These are phyloP conservation scores for Noctua janthina DNA, from an alignment of 2,888 invertebrate species.

Conservation along the genomic window DNA sequence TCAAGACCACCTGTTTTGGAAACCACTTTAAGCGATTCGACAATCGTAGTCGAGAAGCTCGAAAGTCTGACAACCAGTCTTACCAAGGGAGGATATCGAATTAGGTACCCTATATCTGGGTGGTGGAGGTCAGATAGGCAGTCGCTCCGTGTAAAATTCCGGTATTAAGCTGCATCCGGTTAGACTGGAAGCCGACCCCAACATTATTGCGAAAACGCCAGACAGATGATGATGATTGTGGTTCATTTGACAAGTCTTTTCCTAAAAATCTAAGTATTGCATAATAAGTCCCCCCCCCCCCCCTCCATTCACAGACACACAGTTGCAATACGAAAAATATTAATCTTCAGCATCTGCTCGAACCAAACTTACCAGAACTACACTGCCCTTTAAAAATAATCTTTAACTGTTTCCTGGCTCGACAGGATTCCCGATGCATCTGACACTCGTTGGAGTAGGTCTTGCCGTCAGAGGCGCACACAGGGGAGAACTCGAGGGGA, in stretches of 20 bases:
- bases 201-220: not conserved
- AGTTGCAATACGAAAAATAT: not conserved
- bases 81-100: not conserved
- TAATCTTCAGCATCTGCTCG: not conserved
- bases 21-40: too few relatives aligned
- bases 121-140: not conserved
- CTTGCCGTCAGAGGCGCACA: slow-evolving; percentile 95
- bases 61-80: not conserved
- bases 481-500: slow-evolving; percentile 94
- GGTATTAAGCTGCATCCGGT: not conserved
- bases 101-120: not conserved
- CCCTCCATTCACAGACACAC: not conserved
- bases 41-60: not conserved
- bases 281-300: not conserved
- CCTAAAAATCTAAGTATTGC: not conserved
- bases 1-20: not conserved
- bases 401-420: slow-evolving; percentile 93
- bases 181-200: not conserved
- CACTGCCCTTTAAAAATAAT: slow-evolving; percentile 96
- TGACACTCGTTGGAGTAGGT: slow-evolving; percentile 96
- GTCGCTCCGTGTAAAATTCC: not conserved
- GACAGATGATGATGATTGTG: not conserved
- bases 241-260: not conserved
- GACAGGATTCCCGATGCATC: slow-evolving; percentile 95
- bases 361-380: slow-evolving; percentile 91